Evolutionary conservation across 2,113 vertebrate species (phyloP).

Genomic region (Emydura subglobosa): DNA sequence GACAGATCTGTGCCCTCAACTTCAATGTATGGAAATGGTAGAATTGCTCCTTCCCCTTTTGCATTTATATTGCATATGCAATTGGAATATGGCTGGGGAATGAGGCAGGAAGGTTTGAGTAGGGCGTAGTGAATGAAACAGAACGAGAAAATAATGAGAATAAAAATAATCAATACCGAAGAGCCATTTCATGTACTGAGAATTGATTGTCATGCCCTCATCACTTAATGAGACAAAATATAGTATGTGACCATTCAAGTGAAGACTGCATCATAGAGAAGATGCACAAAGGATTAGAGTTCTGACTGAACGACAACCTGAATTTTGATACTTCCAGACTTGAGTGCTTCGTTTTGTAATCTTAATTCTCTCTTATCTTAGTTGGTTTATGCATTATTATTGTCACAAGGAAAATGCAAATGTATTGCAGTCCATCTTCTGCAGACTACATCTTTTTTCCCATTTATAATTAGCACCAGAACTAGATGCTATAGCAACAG

Average conservation of each 20-base stretch:
- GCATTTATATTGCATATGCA: neutral
- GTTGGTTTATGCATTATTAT: neutral
- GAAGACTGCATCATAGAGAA: neutral
- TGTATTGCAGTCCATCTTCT: neutral
- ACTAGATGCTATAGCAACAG: neutral
- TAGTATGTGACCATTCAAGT: neutral
- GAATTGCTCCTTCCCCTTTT: neutral
- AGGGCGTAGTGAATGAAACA: neutral
- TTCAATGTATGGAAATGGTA: neutral
- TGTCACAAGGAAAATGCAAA: neutral
- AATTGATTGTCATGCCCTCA: neutral
- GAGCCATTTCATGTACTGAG: neutral
- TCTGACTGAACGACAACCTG: neutral
- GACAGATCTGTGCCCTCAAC: neutral
- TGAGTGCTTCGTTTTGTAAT: neutral
- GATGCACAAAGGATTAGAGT: neutral
- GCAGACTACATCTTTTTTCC: neutral
- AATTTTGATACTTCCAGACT: neutral
- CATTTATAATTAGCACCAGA: accelerated
- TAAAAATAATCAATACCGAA: neutral
- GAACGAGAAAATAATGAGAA: neutral
- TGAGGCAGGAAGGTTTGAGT: neutral
- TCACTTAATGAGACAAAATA: neutral
- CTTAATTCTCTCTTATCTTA: accelerated
- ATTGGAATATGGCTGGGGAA: neutral